phyloP scores from a whole-genome alignment of 2,797 vertebrate species.

The Tokudaia tokunoshimensis region DNA sequence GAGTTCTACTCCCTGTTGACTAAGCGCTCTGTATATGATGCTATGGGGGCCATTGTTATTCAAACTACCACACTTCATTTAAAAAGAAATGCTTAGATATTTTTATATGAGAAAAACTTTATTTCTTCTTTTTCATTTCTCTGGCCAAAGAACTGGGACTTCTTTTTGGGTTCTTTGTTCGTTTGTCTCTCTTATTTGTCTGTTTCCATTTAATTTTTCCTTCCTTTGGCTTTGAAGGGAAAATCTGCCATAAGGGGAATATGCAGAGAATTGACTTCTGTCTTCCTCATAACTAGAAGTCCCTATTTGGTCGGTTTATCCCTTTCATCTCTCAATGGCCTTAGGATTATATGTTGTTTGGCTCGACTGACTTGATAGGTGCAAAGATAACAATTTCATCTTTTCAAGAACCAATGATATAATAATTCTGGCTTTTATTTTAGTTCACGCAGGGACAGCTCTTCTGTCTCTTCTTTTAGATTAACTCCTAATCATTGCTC shows the following conservation, averaged over 20 bases:
- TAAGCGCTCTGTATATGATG: background rate
- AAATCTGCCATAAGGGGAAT: background rate
- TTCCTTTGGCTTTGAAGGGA: background rate
- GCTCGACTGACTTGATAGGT: background rate
- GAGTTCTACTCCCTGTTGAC: background rate
- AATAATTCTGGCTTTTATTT: conserved; percentile 35
- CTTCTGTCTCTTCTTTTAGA: background rate
- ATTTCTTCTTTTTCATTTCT: background rate
- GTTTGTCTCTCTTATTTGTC: background rate
- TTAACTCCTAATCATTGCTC: conserved; percentile 11
- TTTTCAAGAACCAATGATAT: conserved; percentile 30
- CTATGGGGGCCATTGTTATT: background rate
- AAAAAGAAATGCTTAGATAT: background rate
- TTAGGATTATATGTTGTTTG: background rate
- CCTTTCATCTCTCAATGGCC: background rate
- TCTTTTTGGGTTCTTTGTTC: background rate
- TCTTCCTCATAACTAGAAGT: background rate
- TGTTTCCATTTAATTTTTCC: background rate
- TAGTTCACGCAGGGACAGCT: background rate
- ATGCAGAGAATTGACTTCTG: background rate
- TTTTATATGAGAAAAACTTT: background rate
- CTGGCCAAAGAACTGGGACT: background rate
- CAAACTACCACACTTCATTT: background rate
- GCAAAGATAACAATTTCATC: background rate
- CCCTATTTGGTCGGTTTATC: background rate